Conservation (phyloP, 2,888 invertebrate species). For the Noctua fimbriata region DNA sequence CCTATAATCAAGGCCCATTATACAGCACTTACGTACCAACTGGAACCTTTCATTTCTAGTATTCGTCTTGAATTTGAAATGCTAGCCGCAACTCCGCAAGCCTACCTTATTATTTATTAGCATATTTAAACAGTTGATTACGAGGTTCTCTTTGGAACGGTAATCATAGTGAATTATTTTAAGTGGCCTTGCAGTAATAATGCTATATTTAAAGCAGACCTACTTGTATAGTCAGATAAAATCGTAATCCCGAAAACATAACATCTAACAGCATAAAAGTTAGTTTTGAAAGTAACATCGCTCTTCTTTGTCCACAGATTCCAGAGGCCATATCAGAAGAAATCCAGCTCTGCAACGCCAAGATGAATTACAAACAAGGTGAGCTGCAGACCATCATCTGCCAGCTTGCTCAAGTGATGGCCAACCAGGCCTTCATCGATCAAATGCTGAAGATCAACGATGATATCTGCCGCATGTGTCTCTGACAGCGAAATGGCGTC, state of each 20-base stretch:
- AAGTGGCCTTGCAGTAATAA: constrained; percentile 7
- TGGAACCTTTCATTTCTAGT: constrained; percentile 20
- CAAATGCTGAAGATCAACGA: constrained; percentile 95
- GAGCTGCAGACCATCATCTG: constrained; percentile 92
- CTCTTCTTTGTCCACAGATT: constrained; percentile 83
- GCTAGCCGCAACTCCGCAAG: background rate
- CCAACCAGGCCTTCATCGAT: constrained; percentile 93
- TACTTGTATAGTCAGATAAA: background rate
- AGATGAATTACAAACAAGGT: constrained; percentile 92
- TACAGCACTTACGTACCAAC: background rate
- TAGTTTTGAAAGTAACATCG: constrained; percentile 5
- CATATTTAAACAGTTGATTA: constrained; percentile 35
- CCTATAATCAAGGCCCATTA: constrained; percentile 51
- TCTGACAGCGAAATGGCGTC: constrained; percentile 83
- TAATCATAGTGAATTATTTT: constrained; percentile 30
- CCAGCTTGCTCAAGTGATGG: constrained; percentile 92
- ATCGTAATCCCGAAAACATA: background rate
- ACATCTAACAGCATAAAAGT: background rate
- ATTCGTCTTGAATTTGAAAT: constrained; percentile 41
- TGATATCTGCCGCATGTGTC: constrained; percentile 94
- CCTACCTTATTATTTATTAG: constrained; percentile 12
- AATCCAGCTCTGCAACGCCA: constrained; percentile 92
- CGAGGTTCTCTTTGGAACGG: constrained; percentile 3
- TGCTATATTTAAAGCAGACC: background rate
- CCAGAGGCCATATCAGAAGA: constrained; percentile 91